Base-by-base conservation (phyloP, 2,797 vertebrate genomes). In the Notolepis coatsorum region DNA sequence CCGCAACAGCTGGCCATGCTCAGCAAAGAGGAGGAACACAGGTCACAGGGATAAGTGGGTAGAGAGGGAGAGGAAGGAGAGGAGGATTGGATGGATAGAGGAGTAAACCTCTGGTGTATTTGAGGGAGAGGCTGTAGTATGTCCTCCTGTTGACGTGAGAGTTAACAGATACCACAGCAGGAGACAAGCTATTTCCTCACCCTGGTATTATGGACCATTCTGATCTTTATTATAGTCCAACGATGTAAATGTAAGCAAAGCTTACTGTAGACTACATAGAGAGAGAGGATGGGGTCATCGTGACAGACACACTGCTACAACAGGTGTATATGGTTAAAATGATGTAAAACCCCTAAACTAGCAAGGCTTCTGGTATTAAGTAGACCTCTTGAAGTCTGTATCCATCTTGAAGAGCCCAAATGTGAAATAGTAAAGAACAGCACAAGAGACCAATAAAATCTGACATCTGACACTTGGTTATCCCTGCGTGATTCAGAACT, bases 81-180 rank as follows among this genome's bases (percentile, higher is more conserved):
- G 54, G n/a, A 57, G 39, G 6, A 45, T 2, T 20, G 47, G 18
- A 51, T 53, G 49, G 67, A 37, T 38, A n/a, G 57, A 67, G 67
- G 75, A 52, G 64, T 24, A 42, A 58, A 69, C 3, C 52, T 58
- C 41, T 56, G 21, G 38, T 61, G 52, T 33, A 50, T 75, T 38
- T 48, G 41, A 69, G 67, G 31, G 49, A 55, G 55, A 68, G 43
- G 51, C 24, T n/a, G n/a, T n/a, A 24, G 25, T 60, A 15, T 30
- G 65, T 75, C 61, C 68, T 77, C 35, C 38, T 63, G 41, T 21
- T 57, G 23, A 31, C 25, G 51, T 81, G 78, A 89, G 63, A 75
- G 64, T 24, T 42, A 75, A 53, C 86, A 87, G 82, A 70, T n/a
- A 4, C 66, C 63, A 15, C 21, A 5, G 41, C 0, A 30, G 18